phyloP scores from a whole-genome alignment of 2,113 vertebrate species.

The Australoheros scitulus region DNA sequence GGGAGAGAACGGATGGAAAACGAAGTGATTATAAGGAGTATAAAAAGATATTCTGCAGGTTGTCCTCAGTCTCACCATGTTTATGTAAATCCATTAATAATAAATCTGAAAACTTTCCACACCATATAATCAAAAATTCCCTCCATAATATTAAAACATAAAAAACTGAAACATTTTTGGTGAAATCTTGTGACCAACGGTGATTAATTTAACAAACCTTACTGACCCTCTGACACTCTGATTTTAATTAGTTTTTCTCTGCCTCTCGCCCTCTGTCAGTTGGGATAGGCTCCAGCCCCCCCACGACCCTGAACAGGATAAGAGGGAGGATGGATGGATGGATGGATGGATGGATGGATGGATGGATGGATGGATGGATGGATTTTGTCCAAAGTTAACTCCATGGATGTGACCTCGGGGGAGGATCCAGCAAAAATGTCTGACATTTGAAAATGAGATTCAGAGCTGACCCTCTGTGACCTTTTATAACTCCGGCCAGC shows the following conservation, averaged over 20 bases:
- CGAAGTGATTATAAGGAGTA: fast-evolving
- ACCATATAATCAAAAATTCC: not conserved
- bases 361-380: not conserved
- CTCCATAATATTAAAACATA: too few species aligned
- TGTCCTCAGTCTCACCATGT: not conserved
- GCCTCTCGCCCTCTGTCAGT: too few species aligned
- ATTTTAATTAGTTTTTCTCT: not conserved
- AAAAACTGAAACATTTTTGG: not conserved
- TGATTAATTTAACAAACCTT: not conserved
- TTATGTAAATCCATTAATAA: not conserved
- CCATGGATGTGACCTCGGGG: not conserved
- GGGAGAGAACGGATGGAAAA: too few species aligned
- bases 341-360: too few species aligned
- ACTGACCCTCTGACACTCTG: not conserved
- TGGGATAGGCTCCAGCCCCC: too few species aligned
- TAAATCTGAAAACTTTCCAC: not conserved
- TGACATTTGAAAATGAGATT: not conserved
- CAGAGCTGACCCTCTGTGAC: not conserved
- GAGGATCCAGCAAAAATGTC: not conserved
- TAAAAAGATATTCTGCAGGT: not conserved
- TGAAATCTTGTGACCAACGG: fast-evolving
- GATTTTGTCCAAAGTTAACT: not conserved
- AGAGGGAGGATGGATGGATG: too few species aligned
- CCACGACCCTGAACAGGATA: too few species aligned
- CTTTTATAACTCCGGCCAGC: not conserved